A percentile compares a stretch with the other conserved stretches of the same genome.
phyloP scores from a whole-genome alignment of 2,113 vertebrate species.

The Cebidichthys violaceus region DNA sequence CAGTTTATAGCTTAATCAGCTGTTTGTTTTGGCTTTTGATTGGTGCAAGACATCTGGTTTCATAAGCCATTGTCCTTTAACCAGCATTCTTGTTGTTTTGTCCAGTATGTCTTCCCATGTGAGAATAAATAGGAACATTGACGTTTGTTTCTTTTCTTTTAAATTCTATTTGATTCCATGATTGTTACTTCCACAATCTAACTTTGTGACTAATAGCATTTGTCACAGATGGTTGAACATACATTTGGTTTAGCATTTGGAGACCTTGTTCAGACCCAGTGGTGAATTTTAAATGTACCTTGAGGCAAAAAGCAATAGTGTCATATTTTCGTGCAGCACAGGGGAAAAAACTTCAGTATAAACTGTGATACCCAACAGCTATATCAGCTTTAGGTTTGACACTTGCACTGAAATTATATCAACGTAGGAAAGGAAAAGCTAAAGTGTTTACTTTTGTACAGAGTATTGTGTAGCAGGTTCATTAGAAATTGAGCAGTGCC shows the following conservation, averaged over 20 bases:
- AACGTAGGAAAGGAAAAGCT: neutral
- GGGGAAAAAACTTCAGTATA: neutral
- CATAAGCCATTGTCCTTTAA: slow-evolving; percentile 16
- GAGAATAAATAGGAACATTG: slow-evolving; percentile 9
- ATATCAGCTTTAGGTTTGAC: slow-evolving; percentile 7
- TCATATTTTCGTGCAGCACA: slow-evolving; percentile 17
- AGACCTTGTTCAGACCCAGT: slow-evolving; percentile 29
- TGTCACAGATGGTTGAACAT: slow-evolving; percentile 56
- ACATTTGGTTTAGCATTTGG: slow-evolving; percentile 42
- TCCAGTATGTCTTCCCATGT: neutral
- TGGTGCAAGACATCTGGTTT: slow-evolving; percentile 33
- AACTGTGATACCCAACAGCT: slow-evolving; percentile 20
- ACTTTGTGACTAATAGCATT: slow-evolving; percentile 46
- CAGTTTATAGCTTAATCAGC: slow-evolving; percentile 32
- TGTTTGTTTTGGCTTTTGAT: slow-evolving; percentile 47
- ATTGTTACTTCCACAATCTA: neutral
- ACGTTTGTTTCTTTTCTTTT: neutral
- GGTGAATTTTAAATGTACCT: slow-evolving; percentile 40
- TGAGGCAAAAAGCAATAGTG: slow-evolving; percentile 26
- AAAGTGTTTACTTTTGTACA: slow-evolving; percentile 29
- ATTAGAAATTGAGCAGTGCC: neutral
- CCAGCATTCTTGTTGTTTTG: slow-evolving; percentile 27
- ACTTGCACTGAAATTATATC: slow-evolving; percentile 18
- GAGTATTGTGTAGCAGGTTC: neutral
- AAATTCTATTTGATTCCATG: neutral